Evolutionary conservation across 2,797 vertebrate species (phyloP).

Genomic region (Oceanodroma leucorhoa): DNA sequence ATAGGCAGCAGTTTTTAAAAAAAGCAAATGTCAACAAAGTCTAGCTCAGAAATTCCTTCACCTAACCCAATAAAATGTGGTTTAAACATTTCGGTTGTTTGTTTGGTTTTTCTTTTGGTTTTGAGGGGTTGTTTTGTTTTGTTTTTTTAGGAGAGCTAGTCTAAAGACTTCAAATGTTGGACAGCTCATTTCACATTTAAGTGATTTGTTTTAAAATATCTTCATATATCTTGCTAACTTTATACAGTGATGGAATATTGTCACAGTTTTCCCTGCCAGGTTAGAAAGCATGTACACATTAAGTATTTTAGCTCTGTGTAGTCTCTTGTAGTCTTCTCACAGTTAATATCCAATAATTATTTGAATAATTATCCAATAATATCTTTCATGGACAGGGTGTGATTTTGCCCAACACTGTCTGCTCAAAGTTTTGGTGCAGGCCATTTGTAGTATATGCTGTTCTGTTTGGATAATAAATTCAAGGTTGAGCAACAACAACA

Average conservation of each 20-base stretch:
- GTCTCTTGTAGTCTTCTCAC: not conserved
- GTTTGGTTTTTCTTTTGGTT: not conserved
- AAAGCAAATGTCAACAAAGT: not conserved
- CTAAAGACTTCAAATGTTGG: not conserved
- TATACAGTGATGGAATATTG: not conserved
- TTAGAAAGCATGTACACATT: not conserved
- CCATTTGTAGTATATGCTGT: not conserved
- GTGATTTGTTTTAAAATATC: not conserved
- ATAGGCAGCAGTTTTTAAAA: not conserved
- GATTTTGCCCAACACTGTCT: not conserved
- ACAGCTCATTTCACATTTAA: not conserved
- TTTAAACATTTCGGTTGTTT: not conserved
- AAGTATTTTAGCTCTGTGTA: not conserved
- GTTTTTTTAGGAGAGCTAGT: not conserved
- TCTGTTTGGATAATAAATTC: not conserved
- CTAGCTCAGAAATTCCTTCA: not conserved
- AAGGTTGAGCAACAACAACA: not conserved
- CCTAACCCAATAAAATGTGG: not conserved
- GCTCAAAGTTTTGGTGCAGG: not conserved
- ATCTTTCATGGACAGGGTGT: not conserved
- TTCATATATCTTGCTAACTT: not conserved
- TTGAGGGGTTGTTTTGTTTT: not conserved
- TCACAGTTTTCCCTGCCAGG: not conserved
- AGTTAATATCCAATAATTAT: not conserved
- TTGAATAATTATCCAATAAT: not conserved